A percentile compares a stretch with the other conserved stretches of the same genome.
Evolutionary conservation across 92 coral and sea anemone genomes (phyloP).

Genomic region (Palythoa heliodiscus): DNA sequence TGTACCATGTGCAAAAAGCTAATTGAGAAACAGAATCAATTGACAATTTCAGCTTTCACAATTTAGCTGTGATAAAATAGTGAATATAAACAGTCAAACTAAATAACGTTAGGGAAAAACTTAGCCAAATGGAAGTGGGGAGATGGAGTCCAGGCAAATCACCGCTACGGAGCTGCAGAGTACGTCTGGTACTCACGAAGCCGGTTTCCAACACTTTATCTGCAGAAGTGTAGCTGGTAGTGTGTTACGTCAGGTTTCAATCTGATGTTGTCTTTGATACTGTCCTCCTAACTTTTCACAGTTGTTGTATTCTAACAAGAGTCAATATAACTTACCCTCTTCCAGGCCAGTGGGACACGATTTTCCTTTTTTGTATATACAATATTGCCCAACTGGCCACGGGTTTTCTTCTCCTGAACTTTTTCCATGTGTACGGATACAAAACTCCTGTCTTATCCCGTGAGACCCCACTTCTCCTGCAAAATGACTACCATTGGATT

Average conservation of each 20-base stretch:
- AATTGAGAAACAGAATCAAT: too few species aligned
- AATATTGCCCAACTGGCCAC: conserved; percentile 85
- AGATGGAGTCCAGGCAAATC: too few species aligned
- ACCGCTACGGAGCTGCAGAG: too few species aligned
- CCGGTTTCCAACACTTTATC: too few species aligned
- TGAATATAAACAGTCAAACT: too few species aligned
- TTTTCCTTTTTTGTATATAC: conserved; percentile 72
- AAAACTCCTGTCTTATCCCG: conserved; percentile 84
- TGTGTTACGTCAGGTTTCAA: not conserved
- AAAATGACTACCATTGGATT: conserved; percentile 68
- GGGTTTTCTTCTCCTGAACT: conserved; percentile 21
- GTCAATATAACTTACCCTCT: conserved; percentile 48
- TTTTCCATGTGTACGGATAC: conserved; percentile 48
- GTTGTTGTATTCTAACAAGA: not conserved
- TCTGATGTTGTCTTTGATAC: not conserved
- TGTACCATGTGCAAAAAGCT: too few species aligned
- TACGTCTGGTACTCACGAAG: too few species aligned
- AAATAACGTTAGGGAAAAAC: too few species aligned
- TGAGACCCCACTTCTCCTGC: conserved; percentile 72
- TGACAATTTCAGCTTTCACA: too few species aligned
- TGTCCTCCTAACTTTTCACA: not conserved
- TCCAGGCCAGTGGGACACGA: conserved; percentile 71
- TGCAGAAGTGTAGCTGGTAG: too few species aligned
- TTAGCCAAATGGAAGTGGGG: too few species aligned
- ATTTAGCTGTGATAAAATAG: too few species aligned